Evolutionary conservation across 1,140 invertebrate genomes (phyloP), one percentile per base, ranked within the genome.

Genomic region (Archegozetes longisetosus): DNA sequence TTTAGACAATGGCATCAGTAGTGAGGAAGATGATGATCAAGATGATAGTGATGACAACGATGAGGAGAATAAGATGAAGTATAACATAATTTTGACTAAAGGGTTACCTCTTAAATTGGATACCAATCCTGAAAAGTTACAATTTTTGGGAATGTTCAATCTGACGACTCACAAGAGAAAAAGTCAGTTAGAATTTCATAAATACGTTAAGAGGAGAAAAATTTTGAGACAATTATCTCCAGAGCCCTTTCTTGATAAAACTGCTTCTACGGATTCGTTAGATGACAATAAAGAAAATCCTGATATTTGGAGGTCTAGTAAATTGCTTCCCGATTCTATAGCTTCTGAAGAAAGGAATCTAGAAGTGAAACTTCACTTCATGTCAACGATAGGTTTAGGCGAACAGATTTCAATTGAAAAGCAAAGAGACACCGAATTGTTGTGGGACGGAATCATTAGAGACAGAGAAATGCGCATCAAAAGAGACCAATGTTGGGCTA

Each of bases 271-370:
- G 32, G 65, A 69, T 52, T 58, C 60, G 20, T 66, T 69, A 23
- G 68, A 65, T 58, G 62, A 61, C 25, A 55, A 67, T 14, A 70
- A 71, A 65, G 65, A 25, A 64, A 70, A 63, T 50, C 70, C 56
- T 20, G 51, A 24, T 55, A 52, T 48, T 50, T 70, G 12, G 52
- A 58, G 3, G 48, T 70, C 17, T 55, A 64, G 26, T 60, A 61
- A 22, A 58, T 69, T 3, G 47, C 64, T 4, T 9, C 40, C 56
- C 14, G 65, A 68, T 20, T 40, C 32, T 9, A 40, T 40, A 40
- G 32, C 17, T 9, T 40, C 32, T 40, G 32, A 64, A 52, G 17
- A 66, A 62, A 53, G 66, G 65, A 66, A 55, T 24, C 14, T 26
- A 14, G 55, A 57, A 65, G 69, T 68, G 63, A 61, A 52, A 54